These are phyloP conservation scores for Tetranychus piercei DNA, from an alignment of 2,888 invertebrate species.

Conservation along the genomic window DNA sequence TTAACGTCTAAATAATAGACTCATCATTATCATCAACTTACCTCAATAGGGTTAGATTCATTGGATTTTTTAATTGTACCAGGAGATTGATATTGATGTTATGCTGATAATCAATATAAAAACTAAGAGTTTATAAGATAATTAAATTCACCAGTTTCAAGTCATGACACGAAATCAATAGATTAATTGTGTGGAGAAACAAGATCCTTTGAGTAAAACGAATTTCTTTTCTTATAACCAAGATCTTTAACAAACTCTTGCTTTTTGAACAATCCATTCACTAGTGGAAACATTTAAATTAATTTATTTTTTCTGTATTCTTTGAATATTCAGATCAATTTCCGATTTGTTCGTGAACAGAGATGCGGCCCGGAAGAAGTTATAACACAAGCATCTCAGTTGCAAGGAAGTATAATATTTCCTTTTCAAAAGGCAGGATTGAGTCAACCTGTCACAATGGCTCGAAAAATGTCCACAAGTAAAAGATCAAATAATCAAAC, in stretches of 20 bases:
- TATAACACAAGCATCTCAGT: constrained; percentile 8
- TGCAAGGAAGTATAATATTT: constrained; percentile 21
- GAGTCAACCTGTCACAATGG: constrained; percentile 73
- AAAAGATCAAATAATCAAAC: constrained; percentile 56
- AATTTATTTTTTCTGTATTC: constrained; percentile 29
- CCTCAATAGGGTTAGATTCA: too few species aligned
- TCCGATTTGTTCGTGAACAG: constrained; percentile 64
- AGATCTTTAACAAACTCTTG: too few species aligned
- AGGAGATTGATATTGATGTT: too few species aligned
- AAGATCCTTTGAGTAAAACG: background rate
- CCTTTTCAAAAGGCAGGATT: constrained; percentile 50
- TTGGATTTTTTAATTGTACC: too few species aligned
- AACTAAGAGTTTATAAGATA: background rate
- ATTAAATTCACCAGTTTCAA: background rate
- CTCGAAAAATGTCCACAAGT: constrained; percentile 65
- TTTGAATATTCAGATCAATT: constrained; percentile 60
- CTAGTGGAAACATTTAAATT: background rate
- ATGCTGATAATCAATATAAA: too few species aligned
- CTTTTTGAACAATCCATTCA: background rate
- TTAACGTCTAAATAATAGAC: background rate
- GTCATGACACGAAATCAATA: background rate
- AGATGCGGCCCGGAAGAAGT: constrained; percentile 28
- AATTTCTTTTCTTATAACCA: background rate
- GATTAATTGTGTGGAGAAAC: background rate
- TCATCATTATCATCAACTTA: too few species aligned